Base-by-base conservation (phyloP, 2,888 invertebrate species). In the Oscheius sp. region DNA sequence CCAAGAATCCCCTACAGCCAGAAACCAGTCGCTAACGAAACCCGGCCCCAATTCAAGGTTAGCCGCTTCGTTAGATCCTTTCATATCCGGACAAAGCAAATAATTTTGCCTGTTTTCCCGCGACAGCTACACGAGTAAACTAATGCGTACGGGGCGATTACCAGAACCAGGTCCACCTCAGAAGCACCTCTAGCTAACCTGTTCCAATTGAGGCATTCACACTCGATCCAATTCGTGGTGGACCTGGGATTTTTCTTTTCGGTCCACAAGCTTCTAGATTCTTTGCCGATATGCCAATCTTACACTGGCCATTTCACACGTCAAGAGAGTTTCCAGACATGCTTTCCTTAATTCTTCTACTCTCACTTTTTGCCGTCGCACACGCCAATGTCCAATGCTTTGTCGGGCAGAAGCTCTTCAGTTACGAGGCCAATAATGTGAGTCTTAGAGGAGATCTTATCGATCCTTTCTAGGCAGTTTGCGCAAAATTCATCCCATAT, bases 381-480 rank as follows among this genome's bases (percentile, higher is more conserved):
- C 69, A 72, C 23, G 68, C 78, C 23, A 76, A 80, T 27, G 76
- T 78, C 50, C 85, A 85, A 70, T 85, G 85, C 71, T 84, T 83
- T 64, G 75, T 85, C 55, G 85, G 85, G 31, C 81, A 81, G 66
- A 86, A 86, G 61, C 58, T 85, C n/a, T 85, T 80, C 70, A 81
- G 82, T 17, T 74, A 83, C 34, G 85, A 85, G 64, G 77, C 74
- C 6, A 85, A 83, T 45, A 81, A 79, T 68, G 84, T 84, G 57
- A 69, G 76, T 68, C n/a, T n/a, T 23, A 2, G 37, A 15, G 8
- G 53, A 23, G 10, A 45, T 46, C 17, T 12, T 5, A 20, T 39
- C 4, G 6, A 63, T 17, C 27, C 12, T 20, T 63, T 64, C 64
- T 70, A 83, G 82, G 80, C 85, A n/a, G 74, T 85, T 34, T 86